phyloP scores from a whole-genome alignment of 2,113 vertebrate species.

The Lampris megalopsis region DNA sequence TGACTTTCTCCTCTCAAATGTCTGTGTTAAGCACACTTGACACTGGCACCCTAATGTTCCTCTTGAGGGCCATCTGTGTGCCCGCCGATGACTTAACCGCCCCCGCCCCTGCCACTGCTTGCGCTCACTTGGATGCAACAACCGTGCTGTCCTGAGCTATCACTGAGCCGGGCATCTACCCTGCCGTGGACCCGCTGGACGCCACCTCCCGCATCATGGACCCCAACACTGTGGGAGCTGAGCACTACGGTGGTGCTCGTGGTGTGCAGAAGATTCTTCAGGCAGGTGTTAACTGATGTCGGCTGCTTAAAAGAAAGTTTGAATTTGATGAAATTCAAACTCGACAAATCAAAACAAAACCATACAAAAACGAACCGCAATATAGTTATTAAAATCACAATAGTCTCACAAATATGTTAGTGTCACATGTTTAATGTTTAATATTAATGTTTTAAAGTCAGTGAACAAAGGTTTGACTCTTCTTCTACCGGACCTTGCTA shows the following conservation, averaged over 20 bases:
- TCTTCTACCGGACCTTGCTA: too few species aligned
- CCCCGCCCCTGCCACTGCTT: slow-evolving; percentile 96
- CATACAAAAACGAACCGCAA: too few species aligned
- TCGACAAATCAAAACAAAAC: too few species aligned
- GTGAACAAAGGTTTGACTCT: too few species aligned
- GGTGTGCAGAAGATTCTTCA: slow-evolving; percentile 98
- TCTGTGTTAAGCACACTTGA: background rate
- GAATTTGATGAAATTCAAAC: too few species aligned
- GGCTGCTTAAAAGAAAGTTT: too few species aligned
- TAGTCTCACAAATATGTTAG: too few species aligned
- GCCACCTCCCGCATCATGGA: slow-evolving; percentile 99
- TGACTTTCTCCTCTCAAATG: too few species aligned
- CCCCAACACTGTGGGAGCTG: slow-evolving; percentile 94
- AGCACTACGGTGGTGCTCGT: slow-evolving; percentile 96
- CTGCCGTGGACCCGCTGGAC: slow-evolving; percentile 95
- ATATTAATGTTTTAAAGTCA: too few species aligned
- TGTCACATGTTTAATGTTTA: too few species aligned
- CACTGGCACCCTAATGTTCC: background rate
- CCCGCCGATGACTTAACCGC: slow-evolving; percentile 98
- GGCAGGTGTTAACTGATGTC: slow-evolving; percentile 47
- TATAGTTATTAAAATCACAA: too few species aligned
- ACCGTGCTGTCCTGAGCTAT: slow-evolving; percentile 96
- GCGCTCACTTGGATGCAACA: slow-evolving; percentile 98
- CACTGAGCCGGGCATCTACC: slow-evolving; percentile 97
- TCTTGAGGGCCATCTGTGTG: slow-evolving; percentile 93